Conservation (phyloP, 2,888 invertebrate species). For the Junonia oenone region DNA sequence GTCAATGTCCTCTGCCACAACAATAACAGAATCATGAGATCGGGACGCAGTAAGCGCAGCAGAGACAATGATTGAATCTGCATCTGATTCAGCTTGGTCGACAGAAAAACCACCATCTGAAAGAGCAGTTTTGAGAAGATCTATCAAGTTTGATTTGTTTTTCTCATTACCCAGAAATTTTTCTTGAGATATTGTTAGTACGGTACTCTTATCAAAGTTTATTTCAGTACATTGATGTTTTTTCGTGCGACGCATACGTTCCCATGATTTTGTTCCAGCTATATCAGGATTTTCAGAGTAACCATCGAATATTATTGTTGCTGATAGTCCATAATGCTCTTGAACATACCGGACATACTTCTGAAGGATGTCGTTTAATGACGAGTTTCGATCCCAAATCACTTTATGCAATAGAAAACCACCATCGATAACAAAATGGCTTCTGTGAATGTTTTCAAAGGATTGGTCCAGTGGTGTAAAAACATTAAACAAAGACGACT, state of each 20-base stretch:
- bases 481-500: constrained; percentile 19
- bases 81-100: background rate
- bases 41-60: background rate
- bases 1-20: constrained; percentile 20
- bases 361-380: background rate
- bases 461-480: constrained; percentile 10
- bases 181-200: background rate
- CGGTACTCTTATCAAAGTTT: background rate
- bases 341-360: background rate
- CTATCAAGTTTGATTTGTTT: too few species aligned
- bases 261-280: background rate
- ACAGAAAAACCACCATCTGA: background rate
- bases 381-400: constrained; percentile 10
- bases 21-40: constrained; percentile 3
- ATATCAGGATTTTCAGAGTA: background rate
- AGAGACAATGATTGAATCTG: background rate
- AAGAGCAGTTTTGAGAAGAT: too few species aligned
- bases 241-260: background rate
- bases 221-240: background rate
- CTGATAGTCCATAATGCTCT: background rate
- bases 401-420: constrained; percentile 6
- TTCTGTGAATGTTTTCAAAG: constrained; percentile 7
- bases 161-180: background rate
- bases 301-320: background rate
- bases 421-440: constrained; percentile 18